Evolutionary conservation across 1,140 invertebrate genomes (phyloP).

Genomic region (Aphis craccivora): DNA sequence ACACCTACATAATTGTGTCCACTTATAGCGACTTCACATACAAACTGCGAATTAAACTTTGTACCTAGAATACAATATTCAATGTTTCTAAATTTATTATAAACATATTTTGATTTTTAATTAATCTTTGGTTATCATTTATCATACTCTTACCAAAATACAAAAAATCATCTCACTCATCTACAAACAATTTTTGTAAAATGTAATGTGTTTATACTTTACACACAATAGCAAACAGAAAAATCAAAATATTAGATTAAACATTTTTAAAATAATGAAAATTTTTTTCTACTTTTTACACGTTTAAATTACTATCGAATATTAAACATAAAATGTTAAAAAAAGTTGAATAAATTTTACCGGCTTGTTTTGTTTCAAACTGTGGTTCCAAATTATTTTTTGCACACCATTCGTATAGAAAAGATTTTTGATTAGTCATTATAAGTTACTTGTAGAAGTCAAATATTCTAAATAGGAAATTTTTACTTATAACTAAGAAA

Average conservation of each 20-base stretch:
- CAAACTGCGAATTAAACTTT: slow-evolving; percentile 87
- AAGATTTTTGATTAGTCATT: slow-evolving; percentile 78
- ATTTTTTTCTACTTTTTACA: no score
- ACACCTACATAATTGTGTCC: slow-evolving; percentile 84
- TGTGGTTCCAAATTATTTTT: slow-evolving; percentile 79
- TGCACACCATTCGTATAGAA: slow-evolving; percentile 86
- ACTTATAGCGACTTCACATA: slow-evolving; percentile 86
- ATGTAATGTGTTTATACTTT: not conserved
- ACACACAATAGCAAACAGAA: not conserved
- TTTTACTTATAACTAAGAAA: not conserved
- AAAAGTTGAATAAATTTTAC: slow-evolving; percentile 65
- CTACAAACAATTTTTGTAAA: not conserved
- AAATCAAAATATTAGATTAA: not conserved
- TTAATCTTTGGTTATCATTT: slow-evolving; percentile 38
- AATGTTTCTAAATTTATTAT: not conserved
- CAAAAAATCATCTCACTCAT: not conserved
- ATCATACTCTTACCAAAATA: slow-evolving; percentile 45
- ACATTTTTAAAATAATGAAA: no score
- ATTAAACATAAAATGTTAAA: not conserved
- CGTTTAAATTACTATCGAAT: no score
- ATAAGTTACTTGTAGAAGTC: not conserved
- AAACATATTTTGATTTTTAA: no score
- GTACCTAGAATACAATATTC: slow-evolving; percentile 70
- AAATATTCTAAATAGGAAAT: not conserved
- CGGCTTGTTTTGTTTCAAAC: slow-evolving; percentile 83